Evolutionary conservation across 2,113 vertebrate species (phyloP).

Genomic region (Zosterops japonicus): DNA sequence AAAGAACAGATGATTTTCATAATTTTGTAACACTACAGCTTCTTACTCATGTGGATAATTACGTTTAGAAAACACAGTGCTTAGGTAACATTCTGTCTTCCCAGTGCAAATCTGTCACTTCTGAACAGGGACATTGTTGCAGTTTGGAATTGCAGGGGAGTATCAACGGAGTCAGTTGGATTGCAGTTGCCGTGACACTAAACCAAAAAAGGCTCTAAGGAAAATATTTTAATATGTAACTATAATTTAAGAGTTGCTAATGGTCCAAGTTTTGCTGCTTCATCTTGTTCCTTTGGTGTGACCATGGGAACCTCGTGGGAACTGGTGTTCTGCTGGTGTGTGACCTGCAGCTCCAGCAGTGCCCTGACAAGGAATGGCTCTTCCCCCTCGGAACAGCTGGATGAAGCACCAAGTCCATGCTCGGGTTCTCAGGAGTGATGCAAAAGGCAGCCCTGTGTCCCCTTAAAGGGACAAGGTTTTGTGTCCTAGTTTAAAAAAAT

Average conservation of each 20-base stretch:
- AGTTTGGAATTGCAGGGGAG: background rate
- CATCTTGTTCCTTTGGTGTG: background rate
- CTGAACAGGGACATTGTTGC: background rate
- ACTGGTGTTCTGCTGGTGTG: background rate
- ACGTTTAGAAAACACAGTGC: background rate
- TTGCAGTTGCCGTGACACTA: background rate
- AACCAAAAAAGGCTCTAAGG: background rate
- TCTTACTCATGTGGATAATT: slow-evolving; percentile 40
- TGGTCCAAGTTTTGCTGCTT: background rate
- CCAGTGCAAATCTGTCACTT: background rate
- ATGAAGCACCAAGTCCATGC: background rate
- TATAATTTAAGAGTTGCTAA: background rate
- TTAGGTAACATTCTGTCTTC: background rate
- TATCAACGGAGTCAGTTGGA: background rate
- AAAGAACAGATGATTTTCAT: slow-evolving; percentile 44
- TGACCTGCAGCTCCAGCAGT: background rate
- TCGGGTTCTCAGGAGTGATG: background rate
- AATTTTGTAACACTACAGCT: slow-evolving; percentile 36
- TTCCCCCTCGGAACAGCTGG: accelerated
- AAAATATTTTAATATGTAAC: background rate
- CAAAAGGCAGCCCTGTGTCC: background rate
- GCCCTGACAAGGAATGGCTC: background rate
- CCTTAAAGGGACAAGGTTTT: background rate
- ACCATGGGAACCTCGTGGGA: background rate
- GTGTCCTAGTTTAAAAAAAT: background rate